Conservation (phyloP, 2,888 invertebrate genomes). For the Operophtera brumata region DNA sequence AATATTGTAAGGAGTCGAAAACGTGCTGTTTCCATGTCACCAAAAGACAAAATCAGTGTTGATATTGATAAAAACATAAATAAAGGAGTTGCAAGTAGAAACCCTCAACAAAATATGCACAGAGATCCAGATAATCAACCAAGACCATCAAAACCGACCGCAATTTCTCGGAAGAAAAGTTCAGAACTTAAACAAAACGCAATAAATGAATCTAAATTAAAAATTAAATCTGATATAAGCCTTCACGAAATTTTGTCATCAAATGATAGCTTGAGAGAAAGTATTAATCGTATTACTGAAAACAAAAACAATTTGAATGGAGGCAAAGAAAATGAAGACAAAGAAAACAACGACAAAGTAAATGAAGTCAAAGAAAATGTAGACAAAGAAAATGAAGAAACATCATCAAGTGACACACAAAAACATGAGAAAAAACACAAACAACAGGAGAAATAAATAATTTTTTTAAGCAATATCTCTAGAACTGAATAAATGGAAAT, state of each 20-base stretch:
- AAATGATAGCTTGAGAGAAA: slow-evolving; percentile 16
- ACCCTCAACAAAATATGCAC: slow-evolving; percentile 8
- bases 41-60: slow-evolving; percentile 17
- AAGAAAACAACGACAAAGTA: background rate
- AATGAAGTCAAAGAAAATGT: no score
- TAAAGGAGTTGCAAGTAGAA: slow-evolving; percentile 17
- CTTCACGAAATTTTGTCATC: slow-evolving; percentile 4
- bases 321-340: background rate
- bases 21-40: slow-evolving; percentile 22
- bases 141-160: background rate
- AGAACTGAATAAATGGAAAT: background rate
- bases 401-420: slow-evolving; percentile 1
- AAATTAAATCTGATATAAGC: background rate
- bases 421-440: slow-evolving; percentile 2
- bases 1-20: slow-evolving; percentile 21
- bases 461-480: background rate
- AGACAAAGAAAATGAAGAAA: background rate
- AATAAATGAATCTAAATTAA: background rate
- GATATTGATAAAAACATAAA: slow-evolving; percentile 16
- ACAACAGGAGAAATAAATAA: no score
- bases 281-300: slow-evolving; percentile 1
- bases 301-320: background rate
- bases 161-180: slow-evolving; percentile 1
- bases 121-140: background rate
- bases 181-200: background rate